phyloP scores from a whole-genome alignment of 2,113 vertebrate species.

The Ameiurus melas region DNA sequence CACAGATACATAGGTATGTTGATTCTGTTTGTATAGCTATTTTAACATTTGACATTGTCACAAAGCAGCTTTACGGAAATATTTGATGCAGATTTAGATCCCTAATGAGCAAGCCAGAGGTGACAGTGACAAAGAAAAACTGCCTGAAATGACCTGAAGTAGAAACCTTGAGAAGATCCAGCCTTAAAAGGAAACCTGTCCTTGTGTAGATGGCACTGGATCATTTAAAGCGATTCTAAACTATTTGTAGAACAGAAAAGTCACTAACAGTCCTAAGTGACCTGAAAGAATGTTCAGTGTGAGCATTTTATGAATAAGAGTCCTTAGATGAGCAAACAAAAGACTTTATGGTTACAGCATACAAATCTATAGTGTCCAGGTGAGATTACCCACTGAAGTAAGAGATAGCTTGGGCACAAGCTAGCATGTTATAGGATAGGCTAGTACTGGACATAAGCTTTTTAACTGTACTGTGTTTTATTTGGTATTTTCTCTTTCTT shows the following conservation, averaged over 20 bases:
- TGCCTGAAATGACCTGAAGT: neutral
- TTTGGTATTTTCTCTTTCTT: neutral
- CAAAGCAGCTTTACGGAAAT: neutral
- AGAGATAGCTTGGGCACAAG: neutral
- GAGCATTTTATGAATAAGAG: neutral
- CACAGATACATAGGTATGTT: constrained; percentile 77
- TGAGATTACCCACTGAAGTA: neutral
- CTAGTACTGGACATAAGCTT: neutral
- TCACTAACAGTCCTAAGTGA: neutral
- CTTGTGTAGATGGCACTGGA: neutral
- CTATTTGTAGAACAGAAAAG: neutral
- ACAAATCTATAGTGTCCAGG: neutral
- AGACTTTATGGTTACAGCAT: neutral
- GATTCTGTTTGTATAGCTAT: neutral
- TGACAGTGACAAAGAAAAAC: neutral
- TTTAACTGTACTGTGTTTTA: neutral
- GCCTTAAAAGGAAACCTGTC: neutral
- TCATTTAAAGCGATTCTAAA: neutral
- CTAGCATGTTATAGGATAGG: neutral
- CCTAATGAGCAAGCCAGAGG: too few species aligned
- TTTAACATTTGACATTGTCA: neutral
- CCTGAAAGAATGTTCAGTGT: neutral
- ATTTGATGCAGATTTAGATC: neutral
- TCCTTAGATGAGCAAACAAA: neutral
- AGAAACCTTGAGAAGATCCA: neutral